Percentiles rank a stretch among this genome's conserved stretches.
Conservation (phyloP, 2,113 vertebrate genomes). For the Eira barbara region DNA sequence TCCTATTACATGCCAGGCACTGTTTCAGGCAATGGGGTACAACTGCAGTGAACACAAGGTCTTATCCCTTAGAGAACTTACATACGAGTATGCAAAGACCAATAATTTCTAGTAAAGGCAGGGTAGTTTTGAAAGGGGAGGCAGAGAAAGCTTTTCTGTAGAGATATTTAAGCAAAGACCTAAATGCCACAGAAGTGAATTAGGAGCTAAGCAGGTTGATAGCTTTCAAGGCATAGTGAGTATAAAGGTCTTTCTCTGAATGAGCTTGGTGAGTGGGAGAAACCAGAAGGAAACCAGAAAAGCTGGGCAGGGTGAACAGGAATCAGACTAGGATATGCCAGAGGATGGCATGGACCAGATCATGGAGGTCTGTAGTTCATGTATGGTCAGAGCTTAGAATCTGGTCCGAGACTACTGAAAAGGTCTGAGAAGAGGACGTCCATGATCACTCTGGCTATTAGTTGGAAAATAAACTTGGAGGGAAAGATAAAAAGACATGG, state of each 20-base stretch:
- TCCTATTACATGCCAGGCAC: not conserved
- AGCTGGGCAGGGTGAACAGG: not conserved
- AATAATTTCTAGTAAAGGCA: not conserved
- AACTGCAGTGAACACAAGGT: not conserved
- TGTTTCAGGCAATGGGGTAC: not conserved
- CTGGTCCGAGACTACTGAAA: not conserved
- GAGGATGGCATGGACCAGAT: not conserved
- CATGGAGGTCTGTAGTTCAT: rapidly evolving
- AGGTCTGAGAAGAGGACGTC: not conserved
- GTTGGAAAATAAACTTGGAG: not conserved
- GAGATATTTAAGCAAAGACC: not conserved
- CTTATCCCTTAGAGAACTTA: not conserved
- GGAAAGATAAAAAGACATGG: not conserved
- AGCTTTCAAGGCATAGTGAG: not conserved
- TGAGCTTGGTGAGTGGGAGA: not conserved
- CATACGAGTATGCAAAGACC: not conserved
- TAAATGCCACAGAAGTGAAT: not conserved
- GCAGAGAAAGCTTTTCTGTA: not conserved
- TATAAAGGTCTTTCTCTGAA: not conserved
- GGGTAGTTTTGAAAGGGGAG: not conserved
- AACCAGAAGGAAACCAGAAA: not conserved
- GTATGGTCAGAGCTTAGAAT: not conserved
- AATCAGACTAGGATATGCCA: not conserved
- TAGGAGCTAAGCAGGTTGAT: not conserved
- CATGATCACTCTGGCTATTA: not conserved